A percentile compares a stretch with the other conserved stretches of the same genome.
Evolutionary conservation across 2,888 invertebrate species (phyloP).

Genomic region (Tillus elongatus): DNA sequence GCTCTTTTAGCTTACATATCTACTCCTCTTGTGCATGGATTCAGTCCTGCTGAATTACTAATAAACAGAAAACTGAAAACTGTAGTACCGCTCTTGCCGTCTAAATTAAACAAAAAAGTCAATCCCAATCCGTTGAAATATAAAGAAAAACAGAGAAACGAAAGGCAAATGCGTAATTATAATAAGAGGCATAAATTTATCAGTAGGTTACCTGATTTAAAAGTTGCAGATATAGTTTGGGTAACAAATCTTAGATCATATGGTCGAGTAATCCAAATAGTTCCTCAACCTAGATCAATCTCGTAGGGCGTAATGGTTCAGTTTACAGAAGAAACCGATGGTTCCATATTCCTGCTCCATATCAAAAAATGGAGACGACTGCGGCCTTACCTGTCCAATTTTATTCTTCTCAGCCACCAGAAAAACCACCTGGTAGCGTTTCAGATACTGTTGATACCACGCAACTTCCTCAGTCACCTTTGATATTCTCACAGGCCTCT

Average conservation of each 20-base stretch:
- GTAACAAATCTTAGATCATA: not conserved
- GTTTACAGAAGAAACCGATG: not conserved
- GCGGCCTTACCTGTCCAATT: not conserved
- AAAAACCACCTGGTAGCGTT: not conserved
- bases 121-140: no score
- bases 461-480: not conserved
- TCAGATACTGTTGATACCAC: not conserved
- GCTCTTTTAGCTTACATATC: not conserved
- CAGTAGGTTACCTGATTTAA: constrained; percentile 1
- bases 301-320: not conserved
- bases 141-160: no score
- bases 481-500: no score
- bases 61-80: constrained; percentile 1
- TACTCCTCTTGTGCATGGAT: not conserved
- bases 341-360: constrained; percentile 1
- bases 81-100: not conserved
- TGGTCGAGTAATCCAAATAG: not conserved
- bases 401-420: not conserved
- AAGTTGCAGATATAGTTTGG: constrained; percentile 3
- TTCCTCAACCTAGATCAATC: constrained; percentile 1
- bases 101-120: not conserved
- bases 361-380: not conserved
- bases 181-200: not conserved
- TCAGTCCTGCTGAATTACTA: constrained; percentile 2
- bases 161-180: not conserved